Conservation (phyloP, 2,113 vertebrate species). For the Eurystomus gularis region DNA sequence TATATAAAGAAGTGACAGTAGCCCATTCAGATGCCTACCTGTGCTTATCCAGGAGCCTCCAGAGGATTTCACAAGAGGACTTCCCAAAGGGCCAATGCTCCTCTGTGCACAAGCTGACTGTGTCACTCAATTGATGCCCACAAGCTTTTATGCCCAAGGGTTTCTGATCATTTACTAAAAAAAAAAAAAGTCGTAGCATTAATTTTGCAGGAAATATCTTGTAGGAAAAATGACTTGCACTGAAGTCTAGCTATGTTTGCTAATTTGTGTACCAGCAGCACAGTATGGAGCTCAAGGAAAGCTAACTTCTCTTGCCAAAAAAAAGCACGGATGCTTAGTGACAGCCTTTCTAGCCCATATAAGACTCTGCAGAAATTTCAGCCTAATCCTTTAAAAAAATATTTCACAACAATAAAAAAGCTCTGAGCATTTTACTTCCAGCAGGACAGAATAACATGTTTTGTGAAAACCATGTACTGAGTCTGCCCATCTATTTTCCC, state of each 20-base stretch:
- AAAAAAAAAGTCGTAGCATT: not conserved
- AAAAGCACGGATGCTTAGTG: not conserved
- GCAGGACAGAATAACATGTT: not conserved
- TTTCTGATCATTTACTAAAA: not conserved
- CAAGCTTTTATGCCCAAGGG: not conserved
- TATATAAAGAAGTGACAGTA: not conserved
- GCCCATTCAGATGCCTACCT: not conserved
- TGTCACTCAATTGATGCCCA: not conserved
- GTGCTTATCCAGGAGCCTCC: not conserved
- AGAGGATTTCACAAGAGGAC: not conserved
- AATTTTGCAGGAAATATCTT: not conserved
- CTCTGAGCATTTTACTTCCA: slow-evolving; percentile 6
- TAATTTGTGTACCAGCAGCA: not conserved
- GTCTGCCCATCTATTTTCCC: not conserved
- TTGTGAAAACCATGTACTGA: not conserved
- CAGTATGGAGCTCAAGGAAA: not conserved
- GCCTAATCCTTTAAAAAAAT: not conserved
- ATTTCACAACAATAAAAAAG: not conserved
- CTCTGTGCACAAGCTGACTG: not conserved
- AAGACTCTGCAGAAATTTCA: not conserved
- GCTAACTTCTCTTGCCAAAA: not conserved
- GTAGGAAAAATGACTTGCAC: not conserved
- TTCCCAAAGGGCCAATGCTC: not conserved
- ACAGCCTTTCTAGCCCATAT: not conserved
- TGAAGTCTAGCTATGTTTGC: not conserved